Evolutionary conservation across 2,113 vertebrate species (phyloP).

Genomic region (Equus przewalskii): DNA sequence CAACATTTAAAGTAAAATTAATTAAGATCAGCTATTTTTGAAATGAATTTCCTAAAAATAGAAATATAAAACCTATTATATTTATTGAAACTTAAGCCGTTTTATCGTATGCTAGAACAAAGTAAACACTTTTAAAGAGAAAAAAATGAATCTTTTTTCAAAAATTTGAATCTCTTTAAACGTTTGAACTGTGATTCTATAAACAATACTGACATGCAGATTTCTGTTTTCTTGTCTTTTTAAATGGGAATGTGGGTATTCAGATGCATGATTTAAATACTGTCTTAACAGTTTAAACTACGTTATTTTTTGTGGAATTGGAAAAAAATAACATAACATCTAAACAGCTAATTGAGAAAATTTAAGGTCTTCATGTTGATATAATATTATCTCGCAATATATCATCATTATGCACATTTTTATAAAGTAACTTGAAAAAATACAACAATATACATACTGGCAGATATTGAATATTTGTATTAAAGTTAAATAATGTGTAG

Average conservation of each 20-base stretch:
- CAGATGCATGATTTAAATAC: background rate
- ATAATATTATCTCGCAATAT: background rate
- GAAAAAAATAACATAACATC: background rate
- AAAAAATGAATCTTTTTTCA: background rate
- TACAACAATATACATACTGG: background rate
- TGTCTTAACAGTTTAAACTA: background rate
- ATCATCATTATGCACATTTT: background rate
- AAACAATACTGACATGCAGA: background rate
- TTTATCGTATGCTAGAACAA: background rate
- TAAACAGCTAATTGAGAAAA: background rate
- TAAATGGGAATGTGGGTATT: background rate
- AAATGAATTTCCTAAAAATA: background rate
- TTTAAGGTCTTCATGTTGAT: background rate
- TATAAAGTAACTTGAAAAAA: conserved; percentile 15
- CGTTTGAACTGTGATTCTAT: background rate
- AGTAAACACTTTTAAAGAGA: background rate
- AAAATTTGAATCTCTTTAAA: background rate
- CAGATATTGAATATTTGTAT: background rate
- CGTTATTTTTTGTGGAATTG: background rate
- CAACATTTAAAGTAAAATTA: conserved; percentile 28
- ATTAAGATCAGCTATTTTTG: background rate
- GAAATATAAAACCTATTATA: background rate
- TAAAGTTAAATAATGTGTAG: background rate
- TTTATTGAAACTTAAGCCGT: background rate
- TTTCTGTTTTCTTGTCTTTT: background rate